Evolutionary conservation across 2,888 invertebrate species (phyloP), one percentile per base, ranked within the genome.

Genomic region (Drosophila flavopinicola): DNA sequence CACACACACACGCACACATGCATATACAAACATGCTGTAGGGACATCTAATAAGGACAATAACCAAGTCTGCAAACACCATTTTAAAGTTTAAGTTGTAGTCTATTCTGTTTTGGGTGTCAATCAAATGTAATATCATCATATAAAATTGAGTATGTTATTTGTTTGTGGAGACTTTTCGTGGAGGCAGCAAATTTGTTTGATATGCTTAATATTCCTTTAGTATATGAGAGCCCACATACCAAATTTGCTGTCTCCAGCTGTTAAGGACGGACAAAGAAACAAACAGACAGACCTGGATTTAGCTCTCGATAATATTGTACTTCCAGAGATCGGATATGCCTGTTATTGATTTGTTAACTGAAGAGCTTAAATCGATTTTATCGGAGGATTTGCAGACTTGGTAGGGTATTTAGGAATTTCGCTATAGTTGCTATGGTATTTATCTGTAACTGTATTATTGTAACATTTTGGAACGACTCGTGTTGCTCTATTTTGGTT

Each of bases 1-100:
- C 25, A 32, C 7, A n/a, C 27, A 35, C 23, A 3, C 1, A 15
- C 32, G 39, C n/a, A 24, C 39, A 51, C 29, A 30, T 30, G 13
- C n/a, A 29, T 11, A 33, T 23, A 30, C 4, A 23, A 15, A 38
- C 25, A 39, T 25, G 30, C 30, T 25, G 5, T 47, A 30, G 15
- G 33, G 24, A 9, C 15, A 27, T 32, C n/a, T 11, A 49, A 27
- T 48, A 3, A 27, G 5, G 20, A 42, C 25, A 15, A 30, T 23
- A 35, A 48, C 48, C 48, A 49, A 61, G 63, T 63, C 61, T 51
- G n/a, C 15, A 20, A 52, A 7, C n/a, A n/a, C 9, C 27, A 9
- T 1, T n/a, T 17, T 6, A 44, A n/a, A 3, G 10, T 20, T 11
- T 3, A 13, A n/a, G n/a, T n/a, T n/a, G n/a, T n/a, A n/a, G n/a